Conservation (phyloP, 2,797 vertebrate genomes). For the Pangasius macronema region DNA sequence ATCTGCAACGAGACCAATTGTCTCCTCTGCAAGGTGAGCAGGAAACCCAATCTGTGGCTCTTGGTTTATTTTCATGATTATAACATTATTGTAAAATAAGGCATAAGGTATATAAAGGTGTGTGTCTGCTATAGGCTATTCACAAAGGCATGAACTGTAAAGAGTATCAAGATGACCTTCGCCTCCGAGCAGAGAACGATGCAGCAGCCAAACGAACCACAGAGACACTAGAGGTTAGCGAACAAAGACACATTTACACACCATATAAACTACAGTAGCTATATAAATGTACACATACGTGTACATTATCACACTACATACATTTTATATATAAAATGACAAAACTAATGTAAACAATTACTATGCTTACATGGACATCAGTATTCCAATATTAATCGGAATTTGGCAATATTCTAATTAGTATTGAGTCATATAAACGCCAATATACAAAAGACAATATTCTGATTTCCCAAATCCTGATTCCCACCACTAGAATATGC, state of each 20-base stretch:
- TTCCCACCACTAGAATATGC: no score
- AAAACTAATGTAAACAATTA: not conserved
- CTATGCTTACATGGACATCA: no score
- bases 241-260: not conserved
- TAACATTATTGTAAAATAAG: not conserved
- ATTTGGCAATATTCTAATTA: no score
- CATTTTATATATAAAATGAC: not conserved
- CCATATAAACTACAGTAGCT: not conserved
- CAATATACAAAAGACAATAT: no score
- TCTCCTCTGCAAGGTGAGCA: conserved; percentile 83
- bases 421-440: no score
- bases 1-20: conserved; percentile 81
- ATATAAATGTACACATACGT: not conserved
- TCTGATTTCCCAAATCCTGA: no score
- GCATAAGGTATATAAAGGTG: not conserved
- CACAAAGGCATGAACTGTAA: conserved; percentile 84
- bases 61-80: not conserved
- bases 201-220: conserved; percentile 79
- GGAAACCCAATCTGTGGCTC: not conserved
- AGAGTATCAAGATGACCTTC: conserved; percentile 87
- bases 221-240: conserved; percentile 77
- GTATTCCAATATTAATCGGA: no score
- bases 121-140: conserved; percentile 74
- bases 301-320: not conserved
- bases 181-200: conserved; percentile 79